phyloP scores from a whole-genome alignment of 2,888 invertebrate species.

The Liodrosophila aerea region DNA sequence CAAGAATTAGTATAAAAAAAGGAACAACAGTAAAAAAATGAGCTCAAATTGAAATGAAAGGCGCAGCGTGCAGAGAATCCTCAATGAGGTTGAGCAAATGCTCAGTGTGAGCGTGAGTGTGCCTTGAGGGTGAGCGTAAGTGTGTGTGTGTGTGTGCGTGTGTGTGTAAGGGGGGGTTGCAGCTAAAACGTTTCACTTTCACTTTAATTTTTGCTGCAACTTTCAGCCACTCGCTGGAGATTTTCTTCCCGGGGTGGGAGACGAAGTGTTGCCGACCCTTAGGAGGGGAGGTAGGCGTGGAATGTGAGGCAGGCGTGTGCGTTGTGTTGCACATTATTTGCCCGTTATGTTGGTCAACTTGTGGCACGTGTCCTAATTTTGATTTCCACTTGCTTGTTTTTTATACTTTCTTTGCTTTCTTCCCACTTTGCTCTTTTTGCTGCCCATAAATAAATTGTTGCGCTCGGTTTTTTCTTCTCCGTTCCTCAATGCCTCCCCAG shows the following conservation, averaged over 20 bases:
- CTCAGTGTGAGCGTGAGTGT: slow-evolving; percentile 2
- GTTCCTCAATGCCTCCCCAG: neutral
- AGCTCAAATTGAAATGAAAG: slow-evolving; percentile 73
- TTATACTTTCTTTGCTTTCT: slow-evolving; percentile 17
- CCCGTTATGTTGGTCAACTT: slow-evolving; percentile 66
- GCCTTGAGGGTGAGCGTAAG: slow-evolving; percentile 11
- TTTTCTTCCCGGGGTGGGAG: slow-evolving; percentile 9
- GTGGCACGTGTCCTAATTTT: slow-evolving; percentile 81
- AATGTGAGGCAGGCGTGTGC: neutral
- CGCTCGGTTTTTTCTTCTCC: slow-evolving; percentile 51
- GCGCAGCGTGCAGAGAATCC: slow-evolving; percentile 75
- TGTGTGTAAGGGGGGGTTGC: slow-evolving; percentile 60
- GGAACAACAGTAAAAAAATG: slow-evolving; percentile 45
- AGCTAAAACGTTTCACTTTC: slow-evolving; percentile 63
- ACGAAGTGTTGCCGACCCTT: neutral
- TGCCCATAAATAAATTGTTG: slow-evolving; percentile 71
- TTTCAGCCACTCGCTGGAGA: slow-evolving; percentile 32
- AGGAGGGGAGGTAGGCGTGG: slow-evolving; percentile 8
- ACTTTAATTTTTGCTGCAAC: slow-evolving; percentile 46
- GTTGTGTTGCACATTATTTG: slow-evolving; percentile 46
- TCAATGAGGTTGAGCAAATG: slow-evolving; percentile 65
- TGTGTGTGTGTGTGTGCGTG: slow-evolving; percentile 16
- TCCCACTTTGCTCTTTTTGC: slow-evolving; percentile 38
- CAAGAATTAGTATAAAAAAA: slow-evolving; percentile 8
- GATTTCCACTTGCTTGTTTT: slow-evolving; percentile 55